Evolutionary conservation across 2,888 invertebrate genomes (phyloP).

Genomic region (Agrochola lychnidis): DNA sequence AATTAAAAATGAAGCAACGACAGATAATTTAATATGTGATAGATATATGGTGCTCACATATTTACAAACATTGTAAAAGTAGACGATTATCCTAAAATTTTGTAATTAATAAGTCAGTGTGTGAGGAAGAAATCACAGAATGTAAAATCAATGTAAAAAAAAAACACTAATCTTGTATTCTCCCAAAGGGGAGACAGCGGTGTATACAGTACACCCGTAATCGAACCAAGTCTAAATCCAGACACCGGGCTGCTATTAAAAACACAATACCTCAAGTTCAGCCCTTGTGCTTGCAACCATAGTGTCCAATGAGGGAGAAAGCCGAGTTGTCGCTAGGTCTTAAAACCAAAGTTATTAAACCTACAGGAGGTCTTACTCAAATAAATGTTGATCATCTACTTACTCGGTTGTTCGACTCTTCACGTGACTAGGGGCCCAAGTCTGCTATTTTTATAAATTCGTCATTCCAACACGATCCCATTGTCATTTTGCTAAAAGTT

Average conservation of each 20-base stretch:
- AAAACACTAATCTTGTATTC: neutral
- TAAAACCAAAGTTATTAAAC: conserved; percentile 3
- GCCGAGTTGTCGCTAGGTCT: neutral
- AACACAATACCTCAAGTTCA: neutral
- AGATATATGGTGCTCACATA: too few species aligned
- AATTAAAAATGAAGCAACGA: too few species aligned
- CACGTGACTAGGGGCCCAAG: too few species aligned
- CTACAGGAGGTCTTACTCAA: neutral
- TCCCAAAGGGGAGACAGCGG: neutral
- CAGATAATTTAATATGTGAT: too few species aligned
- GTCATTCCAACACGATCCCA: too few species aligned
- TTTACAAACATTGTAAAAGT: too few species aligned
- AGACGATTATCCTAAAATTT: too few species aligned
- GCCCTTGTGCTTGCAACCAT: neutral
- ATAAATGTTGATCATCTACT: conserved; percentile 12
- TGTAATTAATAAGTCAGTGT: too few species aligned
- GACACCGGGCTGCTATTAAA: neutral
- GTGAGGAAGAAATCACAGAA: too few species aligned
- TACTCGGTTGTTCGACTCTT: neutral
- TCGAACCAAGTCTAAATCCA: neutral
- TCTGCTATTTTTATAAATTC: too few species aligned
- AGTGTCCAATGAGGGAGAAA: neutral
- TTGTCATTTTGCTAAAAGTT: too few species aligned
- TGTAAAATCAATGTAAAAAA: too few species aligned
- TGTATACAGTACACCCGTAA: neutral